Percentiles rank a stretch among this genome's conserved stretches.
Evolutionary conservation across 2,888 invertebrate species (phyloP).

Genomic region (Mechanitis messenoides): DNA sequence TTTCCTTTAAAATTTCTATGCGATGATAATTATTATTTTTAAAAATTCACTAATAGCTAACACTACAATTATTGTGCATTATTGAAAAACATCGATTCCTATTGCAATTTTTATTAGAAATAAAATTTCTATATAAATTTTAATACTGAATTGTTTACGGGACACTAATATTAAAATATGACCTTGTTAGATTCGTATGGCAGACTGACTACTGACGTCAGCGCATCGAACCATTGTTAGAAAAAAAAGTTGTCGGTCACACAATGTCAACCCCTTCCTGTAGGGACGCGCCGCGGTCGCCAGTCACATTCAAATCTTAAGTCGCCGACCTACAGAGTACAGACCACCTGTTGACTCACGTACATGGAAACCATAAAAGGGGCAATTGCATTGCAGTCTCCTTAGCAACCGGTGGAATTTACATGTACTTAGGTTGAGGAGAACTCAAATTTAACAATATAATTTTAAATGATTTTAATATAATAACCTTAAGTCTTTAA

Average conservation of each 20-base stretch:
- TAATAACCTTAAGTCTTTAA: too few relatives aligned
- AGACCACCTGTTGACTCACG: constrained; percentile 2
- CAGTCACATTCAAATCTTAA: constrained; percentile 12
- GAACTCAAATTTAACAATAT: too few relatives aligned
- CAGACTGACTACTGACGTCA: constrained; percentile 54
- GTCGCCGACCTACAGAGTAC: constrained; percentile 4
- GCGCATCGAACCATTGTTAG: constrained; percentile 57
- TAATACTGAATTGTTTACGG: background rate
- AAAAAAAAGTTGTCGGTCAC: constrained; percentile 59
- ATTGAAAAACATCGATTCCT: too few relatives aligned
- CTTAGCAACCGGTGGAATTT: background rate
- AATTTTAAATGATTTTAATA: too few relatives aligned
- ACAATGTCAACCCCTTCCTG: constrained; percentile 69
- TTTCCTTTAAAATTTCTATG: too few relatives aligned
- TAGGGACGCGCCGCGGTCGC: constrained; percentile 49
- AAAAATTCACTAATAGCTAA: too few relatives aligned
- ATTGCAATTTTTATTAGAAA: too few relatives aligned
- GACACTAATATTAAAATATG: constrained; percentile 35
- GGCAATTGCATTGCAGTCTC: constrained; percentile 1
- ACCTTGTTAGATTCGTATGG: constrained; percentile 45
- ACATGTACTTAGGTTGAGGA: background rate
- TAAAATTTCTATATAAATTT: background rate
- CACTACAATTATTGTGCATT: too few relatives aligned
- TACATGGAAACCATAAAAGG: background rate
- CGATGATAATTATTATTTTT: too few relatives aligned